Evolutionary conservation across 1,140 invertebrate species (phyloP).

Genomic region (Meloidogyne hapla): DNA sequence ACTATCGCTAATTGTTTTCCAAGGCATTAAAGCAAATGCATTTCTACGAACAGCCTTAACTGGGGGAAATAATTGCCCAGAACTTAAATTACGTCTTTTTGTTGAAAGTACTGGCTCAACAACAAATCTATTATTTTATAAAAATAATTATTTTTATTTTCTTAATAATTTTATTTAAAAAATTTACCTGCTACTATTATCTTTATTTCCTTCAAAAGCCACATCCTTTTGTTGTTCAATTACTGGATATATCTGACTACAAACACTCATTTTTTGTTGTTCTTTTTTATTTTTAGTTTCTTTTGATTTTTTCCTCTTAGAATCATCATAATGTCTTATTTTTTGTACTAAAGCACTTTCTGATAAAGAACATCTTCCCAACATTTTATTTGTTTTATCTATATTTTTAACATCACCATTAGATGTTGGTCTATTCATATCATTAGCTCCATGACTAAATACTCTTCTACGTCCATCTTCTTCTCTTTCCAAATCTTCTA

Average conservation of each 20-base stretch:
- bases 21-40: constrained; percentile 30
- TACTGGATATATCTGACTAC: not conserved
- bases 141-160: constrained; percentile 8
- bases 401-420: not conserved
- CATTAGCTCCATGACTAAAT: not conserved
- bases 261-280: not conserved
- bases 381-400: not conserved
- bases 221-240: not conserved
- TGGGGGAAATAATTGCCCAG: not conserved
- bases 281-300: not conserved
- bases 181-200: not conserved
- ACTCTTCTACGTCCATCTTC: not conserved
- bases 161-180: not conserved
- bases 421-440: not conserved
- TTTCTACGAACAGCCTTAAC: constrained; percentile 24
- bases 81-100: constrained; percentile 9
- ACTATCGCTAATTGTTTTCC: not conserved
- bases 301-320: not conserved
- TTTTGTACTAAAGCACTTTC: not conserved
- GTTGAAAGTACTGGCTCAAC: constrained; percentile 30
- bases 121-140: constrained; percentile 29
- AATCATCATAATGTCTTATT: not conserved
- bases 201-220: not conserved
- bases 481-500: constrained; percentile 3
- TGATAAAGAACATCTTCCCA: not conserved